Evolutionary conservation across 2,113 vertebrate genomes (phyloP), one percentile per base, ranked within the genome.

Genomic region (Sander vitreus): DNA sequence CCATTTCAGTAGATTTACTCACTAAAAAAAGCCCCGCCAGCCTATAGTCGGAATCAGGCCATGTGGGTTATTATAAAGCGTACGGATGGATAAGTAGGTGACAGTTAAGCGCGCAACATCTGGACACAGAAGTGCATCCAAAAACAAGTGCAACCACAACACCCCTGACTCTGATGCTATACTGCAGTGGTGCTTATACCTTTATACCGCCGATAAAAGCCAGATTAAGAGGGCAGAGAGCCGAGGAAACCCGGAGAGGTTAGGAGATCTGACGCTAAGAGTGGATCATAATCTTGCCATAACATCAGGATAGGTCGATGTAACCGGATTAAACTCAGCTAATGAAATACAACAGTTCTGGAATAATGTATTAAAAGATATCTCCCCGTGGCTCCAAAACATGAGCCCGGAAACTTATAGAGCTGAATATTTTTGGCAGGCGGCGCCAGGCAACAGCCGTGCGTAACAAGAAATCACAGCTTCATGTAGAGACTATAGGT

Each of bases 271-370:
- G 69, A 59, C 85, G 68, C 73, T 65, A 86, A 88, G 87, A 89
- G 90, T 78, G 81, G 85, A 85, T 59, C 78, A 89, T 93, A 93
- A 93, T 93, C 89, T 92, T 66, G 57, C 73, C 87, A 80, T 85
- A 90, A 93, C 87, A 93, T 87, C 90, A 43, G 81, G 89, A 91
- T 80, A 62, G 77, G 80, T 70, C 73, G 65, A 81, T 85, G 83
- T 86, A 91, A 88, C 85, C 73, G 62, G 93, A 94, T 94, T 94
- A 93, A 89, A 92, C 39, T 43, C 70, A 90, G 94, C 92, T 93
- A 93, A 93, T 94, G 89, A 93, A 92, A 91, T 50, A 91, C 75
- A 95, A 96, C 93, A 95, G 87, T 86, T 64, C 78, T 60, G 27
- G 74, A 89, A 92, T 90, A 91, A 85, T 76, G 71, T 71, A 36